Conservation (phyloP, 2,797 vertebrate species). For the Iguana delicatissima region DNA sequence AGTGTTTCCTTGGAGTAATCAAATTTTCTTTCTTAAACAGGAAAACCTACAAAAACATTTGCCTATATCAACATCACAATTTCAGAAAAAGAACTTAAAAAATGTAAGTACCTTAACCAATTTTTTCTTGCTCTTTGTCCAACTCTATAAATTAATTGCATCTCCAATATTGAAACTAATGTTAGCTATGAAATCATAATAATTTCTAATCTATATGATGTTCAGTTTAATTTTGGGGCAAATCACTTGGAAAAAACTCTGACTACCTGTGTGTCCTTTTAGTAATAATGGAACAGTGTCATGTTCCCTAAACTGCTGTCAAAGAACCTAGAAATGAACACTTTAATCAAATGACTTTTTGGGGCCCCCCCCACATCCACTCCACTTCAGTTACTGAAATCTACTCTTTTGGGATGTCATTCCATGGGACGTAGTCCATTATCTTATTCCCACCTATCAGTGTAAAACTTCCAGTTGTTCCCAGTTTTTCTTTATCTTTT, state of each 20-base stretch:
- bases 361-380: not conserved
- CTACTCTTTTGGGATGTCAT: not conserved
- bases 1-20: not conserved
- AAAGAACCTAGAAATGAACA: not conserved
- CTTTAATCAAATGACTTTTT: not conserved
- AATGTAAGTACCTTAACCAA: slow-evolving; percentile 82
- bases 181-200: not conserved
- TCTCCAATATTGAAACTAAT: not conserved
- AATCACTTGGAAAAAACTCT: not conserved
- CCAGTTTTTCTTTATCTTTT: not conserved
- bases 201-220: not conserved
- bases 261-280: not conserved
- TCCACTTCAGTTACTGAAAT: not conserved
- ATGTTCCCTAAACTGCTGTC: not conserved
- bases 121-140: not conserved
- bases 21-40: slow-evolving; percentile 74
- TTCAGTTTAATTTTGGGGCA: not conserved
- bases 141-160: not conserved
- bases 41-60: slow-evolving; percentile 90
- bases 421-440: too few species aligned
- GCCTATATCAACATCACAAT: slow-evolving; percentile 89
- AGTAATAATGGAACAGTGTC: not conserved
- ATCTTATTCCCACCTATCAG: not conserved
- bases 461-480: not conserved
- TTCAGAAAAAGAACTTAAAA: slow-evolving; percentile 86